Base-by-base conservation (phyloP, 1,140 invertebrate species). In the Aphis craccivora region DNA sequence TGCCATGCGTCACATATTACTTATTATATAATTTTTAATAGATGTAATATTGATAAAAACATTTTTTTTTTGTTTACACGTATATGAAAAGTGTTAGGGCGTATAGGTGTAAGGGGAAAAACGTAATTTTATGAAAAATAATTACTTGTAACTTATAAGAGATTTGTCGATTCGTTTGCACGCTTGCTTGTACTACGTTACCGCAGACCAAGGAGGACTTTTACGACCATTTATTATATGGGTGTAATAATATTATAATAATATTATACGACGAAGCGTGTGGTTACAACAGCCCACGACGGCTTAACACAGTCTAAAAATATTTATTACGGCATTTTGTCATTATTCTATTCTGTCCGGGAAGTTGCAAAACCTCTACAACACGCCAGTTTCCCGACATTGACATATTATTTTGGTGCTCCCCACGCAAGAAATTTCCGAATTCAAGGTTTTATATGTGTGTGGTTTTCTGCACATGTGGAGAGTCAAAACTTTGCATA, bases 331-430 rank as follows among this genome's bases (percentile, higher is more conserved):
- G 23, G 84, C 40, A 45, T 86, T 86, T 86, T 45, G 6, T 86
- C 43, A 45, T 86, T 48, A 87, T 87, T 48, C 3, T 43, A 84
- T 87, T 87, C 43, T 87, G 84, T 87, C 40, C 14, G 84, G 43
- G 84, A 87, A 87, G 84, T 87, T 87, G 84, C 84, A 48, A 87
- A 87, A 87, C 43, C 7, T 87, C 40, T n/a, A 35, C 25, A 84
- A 23, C 37, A 84, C 37, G 22, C 40, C 5, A 30, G 30, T 25
- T 87, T 22, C 48, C 86, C 45, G 86, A 88, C 86, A 51, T 88
- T 88, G 86, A 88, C 86, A 35, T 51, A 51, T 45, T 87, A 87
- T 88, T 88, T 88, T 43, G 84, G 11, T n/a, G 30, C 84, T 11
- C 0, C 84, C 86, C 86, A 88, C 43, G 22, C n/a, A n/a, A 6